phyloP scores from a whole-genome alignment of 2,797 vertebrate genomes.

The Falco novaeseelandiae region DNA sequence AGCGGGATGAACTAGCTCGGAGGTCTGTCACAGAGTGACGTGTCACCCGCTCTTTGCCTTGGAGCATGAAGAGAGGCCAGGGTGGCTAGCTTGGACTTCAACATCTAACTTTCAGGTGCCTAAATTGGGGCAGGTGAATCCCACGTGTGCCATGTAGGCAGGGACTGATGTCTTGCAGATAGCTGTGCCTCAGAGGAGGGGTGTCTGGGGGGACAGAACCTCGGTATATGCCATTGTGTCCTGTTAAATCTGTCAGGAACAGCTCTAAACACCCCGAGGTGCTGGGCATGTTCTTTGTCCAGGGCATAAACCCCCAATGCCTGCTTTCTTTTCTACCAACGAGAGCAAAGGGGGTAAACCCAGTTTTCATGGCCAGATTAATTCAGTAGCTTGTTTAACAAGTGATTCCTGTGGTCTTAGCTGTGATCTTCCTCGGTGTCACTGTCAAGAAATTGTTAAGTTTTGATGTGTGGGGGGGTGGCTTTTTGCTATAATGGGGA shows the following conservation, averaged over 20 bases:
- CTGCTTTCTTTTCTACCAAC: background rate
- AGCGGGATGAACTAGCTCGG: background rate
- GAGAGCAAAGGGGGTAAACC: background rate
- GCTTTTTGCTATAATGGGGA: accelerated
- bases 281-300: background rate
- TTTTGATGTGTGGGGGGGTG: background rate
- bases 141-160: accelerated
- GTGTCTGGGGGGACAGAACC: accelerated
- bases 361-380: background rate
- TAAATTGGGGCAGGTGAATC: background rate
- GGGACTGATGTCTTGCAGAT: background rate
- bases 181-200: background rate
- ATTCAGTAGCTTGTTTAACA: background rate
- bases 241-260: background rate
- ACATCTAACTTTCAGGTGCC: background rate
- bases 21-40: background rate
- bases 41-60: background rate
- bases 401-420: background rate
- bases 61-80: background rate
- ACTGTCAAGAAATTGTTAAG: background rate
- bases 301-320: background rate
- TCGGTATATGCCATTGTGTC: background rate
- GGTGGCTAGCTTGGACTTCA: background rate
- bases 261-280: accelerated
- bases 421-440: background rate